Conservation (phyloP, 2,113 vertebrate species). For the Oxygymnocypris stewartii region DNA sequence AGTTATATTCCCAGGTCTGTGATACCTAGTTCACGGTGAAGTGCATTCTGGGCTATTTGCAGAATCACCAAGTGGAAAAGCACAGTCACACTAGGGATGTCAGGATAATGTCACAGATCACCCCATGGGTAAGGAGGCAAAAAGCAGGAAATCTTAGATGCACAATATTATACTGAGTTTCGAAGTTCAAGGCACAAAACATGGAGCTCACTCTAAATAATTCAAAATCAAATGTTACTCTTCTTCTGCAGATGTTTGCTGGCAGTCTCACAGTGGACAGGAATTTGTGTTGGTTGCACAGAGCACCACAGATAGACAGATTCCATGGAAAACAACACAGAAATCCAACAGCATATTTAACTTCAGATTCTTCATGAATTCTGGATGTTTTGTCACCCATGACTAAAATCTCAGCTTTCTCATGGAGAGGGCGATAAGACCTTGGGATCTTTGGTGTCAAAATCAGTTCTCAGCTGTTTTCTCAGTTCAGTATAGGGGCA, state of each 20-base stretch:
- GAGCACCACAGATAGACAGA: not conserved
- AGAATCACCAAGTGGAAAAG: constrained; percentile 9
- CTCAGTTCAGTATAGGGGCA: not conserved
- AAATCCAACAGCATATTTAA: not conserved
- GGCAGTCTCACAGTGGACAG: not conserved
- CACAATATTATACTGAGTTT: constrained; percentile 2
- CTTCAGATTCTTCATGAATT: not conserved
- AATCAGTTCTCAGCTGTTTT: not conserved
- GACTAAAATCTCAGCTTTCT: not conserved
- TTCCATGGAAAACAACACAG: not conserved
- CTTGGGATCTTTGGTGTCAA: not conserved
- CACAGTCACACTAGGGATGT: not conserved
- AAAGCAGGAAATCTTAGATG: constrained; percentile 26
- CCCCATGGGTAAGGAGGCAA: constrained; percentile 4
- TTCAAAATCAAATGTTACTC: constrained; percentile 64
- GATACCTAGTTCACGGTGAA: constrained; percentile 18
- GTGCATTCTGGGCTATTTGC: constrained; percentile 22
- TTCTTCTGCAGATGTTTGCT: constrained; percentile 6
- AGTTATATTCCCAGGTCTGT: not conserved
- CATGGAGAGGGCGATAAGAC: not conserved
- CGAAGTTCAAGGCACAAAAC: constrained; percentile 31
- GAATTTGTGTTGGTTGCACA: not conserved
- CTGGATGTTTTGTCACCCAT: not conserved
- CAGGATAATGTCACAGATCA: not conserved
- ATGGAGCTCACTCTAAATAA: constrained; percentile 64